phyloP scores from a whole-genome alignment of 1,140 invertebrate genomes.

The Hermetia illucens region DNA sequence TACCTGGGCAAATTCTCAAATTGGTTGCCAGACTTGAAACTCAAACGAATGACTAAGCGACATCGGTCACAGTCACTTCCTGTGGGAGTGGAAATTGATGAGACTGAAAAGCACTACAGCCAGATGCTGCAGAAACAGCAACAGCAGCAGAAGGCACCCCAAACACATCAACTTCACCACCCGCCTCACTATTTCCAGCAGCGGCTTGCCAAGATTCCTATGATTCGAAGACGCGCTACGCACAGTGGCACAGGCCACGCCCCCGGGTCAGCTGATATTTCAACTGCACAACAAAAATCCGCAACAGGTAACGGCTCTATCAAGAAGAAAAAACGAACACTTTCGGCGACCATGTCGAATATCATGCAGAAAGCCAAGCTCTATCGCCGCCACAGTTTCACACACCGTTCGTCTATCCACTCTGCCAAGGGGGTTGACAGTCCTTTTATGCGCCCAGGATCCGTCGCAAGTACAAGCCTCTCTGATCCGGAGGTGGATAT shows the following conservation, averaged over 20 bases:
- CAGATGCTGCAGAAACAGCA: conserved; percentile 15
- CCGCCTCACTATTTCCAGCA: conserved; percentile 9
- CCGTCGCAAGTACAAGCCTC: conserved; percentile 8
- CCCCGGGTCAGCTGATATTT: too few relatives aligned
- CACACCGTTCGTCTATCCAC: background rate
- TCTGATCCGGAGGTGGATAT: conserved; percentile 18
- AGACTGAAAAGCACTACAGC: conserved; percentile 25
- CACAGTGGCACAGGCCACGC: too few relatives aligned
- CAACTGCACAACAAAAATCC: background rate
- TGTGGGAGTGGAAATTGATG: conserved; percentile 45
- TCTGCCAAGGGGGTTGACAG: background rate
- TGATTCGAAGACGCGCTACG: background rate
- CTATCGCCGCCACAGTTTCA: conserved; percentile 23
- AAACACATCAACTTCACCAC: conserved; percentile 13
- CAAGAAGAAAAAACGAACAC: conserved; percentile 14
- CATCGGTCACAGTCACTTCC: conserved; percentile 69
- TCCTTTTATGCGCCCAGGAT: conserved; percentile 11
- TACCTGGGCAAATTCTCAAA: conserved; percentile 29
- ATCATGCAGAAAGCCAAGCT: conserved; percentile 25
- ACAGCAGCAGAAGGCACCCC: conserved; percentile 10
- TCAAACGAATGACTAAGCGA: conserved; percentile 44
- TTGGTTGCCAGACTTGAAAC: conserved; percentile 67
- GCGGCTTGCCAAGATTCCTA: conserved; percentile 10
- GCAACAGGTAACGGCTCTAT: too few relatives aligned
- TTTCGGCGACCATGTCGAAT: conserved; percentile 20